Conservation (phyloP, 2,888 invertebrate genomes). For the Altica lythri region DNA sequence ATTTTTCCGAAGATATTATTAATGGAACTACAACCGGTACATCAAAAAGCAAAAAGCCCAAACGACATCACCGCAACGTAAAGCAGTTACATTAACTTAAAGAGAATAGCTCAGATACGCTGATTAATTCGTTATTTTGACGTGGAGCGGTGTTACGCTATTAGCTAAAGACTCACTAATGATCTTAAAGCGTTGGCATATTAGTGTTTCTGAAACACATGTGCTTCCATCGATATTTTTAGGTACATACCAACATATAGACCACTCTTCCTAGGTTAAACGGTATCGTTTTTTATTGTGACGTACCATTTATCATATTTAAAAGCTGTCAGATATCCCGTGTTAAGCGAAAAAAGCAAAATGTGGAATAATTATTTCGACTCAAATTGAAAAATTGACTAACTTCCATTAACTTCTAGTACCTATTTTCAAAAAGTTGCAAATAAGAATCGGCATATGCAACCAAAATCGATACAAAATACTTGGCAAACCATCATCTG, state of each 20-base stretch:
- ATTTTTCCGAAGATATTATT: no score
- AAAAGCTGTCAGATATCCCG: no score
- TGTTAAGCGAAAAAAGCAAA: no score
- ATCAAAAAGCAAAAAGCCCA: constrained; percentile 4
- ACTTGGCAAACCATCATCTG: no score
- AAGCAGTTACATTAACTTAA: no score
- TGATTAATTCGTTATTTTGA: constrained; percentile 60
- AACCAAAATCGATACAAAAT: no score
- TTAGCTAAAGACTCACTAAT: constrained; percentile 55
- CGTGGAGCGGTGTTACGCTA: constrained; percentile 56
- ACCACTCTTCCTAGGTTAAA: constrained; percentile 38
- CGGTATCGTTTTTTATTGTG: constrained; percentile 37
- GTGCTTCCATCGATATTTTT: constrained; percentile 43
- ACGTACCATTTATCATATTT: constrained; percentile 20
- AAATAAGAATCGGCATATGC: no score
- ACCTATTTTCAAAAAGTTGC: no score
- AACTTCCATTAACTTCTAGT: no score
- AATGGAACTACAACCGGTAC: background rate
- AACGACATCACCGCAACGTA: background rate
- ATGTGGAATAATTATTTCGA: no score
- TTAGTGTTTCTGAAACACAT: constrained; percentile 47
- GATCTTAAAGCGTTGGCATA: constrained; percentile 51
- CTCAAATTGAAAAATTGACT: no score
- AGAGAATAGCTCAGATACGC: constrained; percentile 32
- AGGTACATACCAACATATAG: constrained; percentile 43